phyloP scores from a whole-genome alignment of 2,113 vertebrate genomes.

The Parus major region DNA sequence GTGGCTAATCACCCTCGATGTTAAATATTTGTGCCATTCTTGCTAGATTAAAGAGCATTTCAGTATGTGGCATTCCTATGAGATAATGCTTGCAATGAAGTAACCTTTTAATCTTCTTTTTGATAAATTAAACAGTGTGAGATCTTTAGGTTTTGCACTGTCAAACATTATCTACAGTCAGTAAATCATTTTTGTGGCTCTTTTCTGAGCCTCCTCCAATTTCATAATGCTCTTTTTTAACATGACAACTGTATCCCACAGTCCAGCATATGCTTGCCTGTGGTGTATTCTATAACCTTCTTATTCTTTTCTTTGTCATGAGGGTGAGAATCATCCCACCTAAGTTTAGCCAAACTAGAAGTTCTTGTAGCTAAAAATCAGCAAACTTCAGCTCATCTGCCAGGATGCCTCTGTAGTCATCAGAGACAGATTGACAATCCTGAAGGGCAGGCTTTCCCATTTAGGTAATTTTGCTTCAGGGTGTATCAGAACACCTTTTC shows the following conservation, averaged over 20 bases:
- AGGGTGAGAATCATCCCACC: not conserved
- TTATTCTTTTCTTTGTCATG: not conserved
- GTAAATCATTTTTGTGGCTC: slow-evolving; percentile 5
- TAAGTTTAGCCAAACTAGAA: not conserved
- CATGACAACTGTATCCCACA: not conserved
- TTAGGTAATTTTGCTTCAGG: not conserved
- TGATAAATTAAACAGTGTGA: slow-evolving; percentile 69
- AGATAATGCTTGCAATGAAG: slow-evolving; percentile 58
- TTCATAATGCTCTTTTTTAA: not conserved
- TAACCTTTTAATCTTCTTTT: slow-evolving; percentile 70
- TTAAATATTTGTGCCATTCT: slow-evolving; percentile 70
- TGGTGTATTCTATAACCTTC: not conserved
- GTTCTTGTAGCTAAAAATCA: not conserved
- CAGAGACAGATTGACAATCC: not conserved
- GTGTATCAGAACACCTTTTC: not conserved
- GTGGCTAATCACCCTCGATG: slow-evolving; percentile 60
- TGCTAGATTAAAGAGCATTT: slow-evolving; percentile 63
- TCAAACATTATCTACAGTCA: slow-evolving; percentile 47
- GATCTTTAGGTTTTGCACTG: slow-evolving; percentile 52
- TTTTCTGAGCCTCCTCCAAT: slow-evolving; percentile 21
- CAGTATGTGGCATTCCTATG: slow-evolving; percentile 44
- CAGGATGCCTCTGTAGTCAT: not conserved
- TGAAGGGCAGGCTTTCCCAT: not conserved
- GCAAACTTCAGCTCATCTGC: not conserved
- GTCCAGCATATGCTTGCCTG: not conserved